Base-by-base conservation (phyloP, 2,113 vertebrate genomes). In the Oostethus manadensis region DNA sequence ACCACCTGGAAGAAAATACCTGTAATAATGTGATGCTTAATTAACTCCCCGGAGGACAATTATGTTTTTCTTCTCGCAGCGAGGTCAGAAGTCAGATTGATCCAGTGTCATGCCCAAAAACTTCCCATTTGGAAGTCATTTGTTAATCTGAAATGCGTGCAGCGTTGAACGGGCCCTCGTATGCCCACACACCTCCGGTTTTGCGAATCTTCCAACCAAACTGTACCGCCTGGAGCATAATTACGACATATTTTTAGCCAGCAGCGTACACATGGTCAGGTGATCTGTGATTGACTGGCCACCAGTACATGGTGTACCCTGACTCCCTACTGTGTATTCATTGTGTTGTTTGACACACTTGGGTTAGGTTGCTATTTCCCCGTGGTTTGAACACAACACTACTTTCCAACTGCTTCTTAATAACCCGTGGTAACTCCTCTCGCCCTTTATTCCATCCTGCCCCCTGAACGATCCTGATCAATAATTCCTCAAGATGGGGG, bases 401-500 rank as follows among this genome's bases (percentile, higher is more conserved):
- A 11, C 40, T 54, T 68, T 21, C 29, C 40, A 75, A 50, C 35
- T 64, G 57, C 7, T 1, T 5, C 38, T 46, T 20, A 51, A 45
- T n/a, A 58, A 60, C 51, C 56, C 23, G 45, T 53, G 22, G 60
- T 29, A 49, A 61, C 62, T 66, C 26, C 35, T 64, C 59, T 62
- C 29, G 64, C 46, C 70, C 59, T 73, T 68, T 29, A 64, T 56
- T 60, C 56, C 57, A 29, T 56, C n/a, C 22, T 42, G 13, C 15
- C 68, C 42, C 69, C 62, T 45, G 2, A 4, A 66, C 50, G 56
- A 66, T n/a, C 66, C 13, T 26, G 45, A 83, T 83, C 73, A 81
- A 81, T 77, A 83, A 80, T 77, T 83, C 64, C 49, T 60, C 53
- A 6, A 71, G 73, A 69, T 53, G 62, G 65, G 10, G 68, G 58